Conservation (phyloP, 1,140 invertebrate genomes). For the Drosophila miranda region DNA sequence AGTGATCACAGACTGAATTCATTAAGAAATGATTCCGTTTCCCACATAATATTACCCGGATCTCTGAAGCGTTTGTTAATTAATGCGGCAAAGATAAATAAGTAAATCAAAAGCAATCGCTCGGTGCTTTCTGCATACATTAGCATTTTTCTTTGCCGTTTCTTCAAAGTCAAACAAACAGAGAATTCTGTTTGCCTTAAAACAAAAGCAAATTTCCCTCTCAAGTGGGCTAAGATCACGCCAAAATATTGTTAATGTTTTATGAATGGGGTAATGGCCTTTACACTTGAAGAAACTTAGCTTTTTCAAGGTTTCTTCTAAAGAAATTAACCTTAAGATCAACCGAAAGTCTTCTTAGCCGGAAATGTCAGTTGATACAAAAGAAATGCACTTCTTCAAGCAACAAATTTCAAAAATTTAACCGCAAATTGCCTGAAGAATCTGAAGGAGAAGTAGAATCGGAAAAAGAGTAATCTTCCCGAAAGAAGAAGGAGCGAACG, state of each 20-base stretch:
- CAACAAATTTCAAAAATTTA: conserved; percentile 2
- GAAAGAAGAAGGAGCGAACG: conserved; percentile 7
- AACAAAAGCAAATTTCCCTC: conserved; percentile 37
- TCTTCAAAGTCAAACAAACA: conserved; percentile 28
- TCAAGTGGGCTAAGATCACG: conserved; percentile 14
- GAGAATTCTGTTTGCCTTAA: conserved; percentile 56
- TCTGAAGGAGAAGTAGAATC: conserved; percentile 16
- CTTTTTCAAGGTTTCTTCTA: conserved; percentile 18
- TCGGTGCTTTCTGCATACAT: conserved; percentile 64
- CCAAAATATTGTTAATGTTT: conserved; percentile 12
- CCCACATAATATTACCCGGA: conserved; percentile 71
- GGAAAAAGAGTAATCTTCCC: conserved; percentile 38
- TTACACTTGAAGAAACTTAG: conserved; percentile 1
- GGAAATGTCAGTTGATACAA: conserved; percentile 40
- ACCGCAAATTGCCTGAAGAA: conserved; percentile 32
- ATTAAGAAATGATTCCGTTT: conserved; percentile 47
- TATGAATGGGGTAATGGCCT: conserved; percentile 8
- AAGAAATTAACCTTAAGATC: conserved; percentile 28
- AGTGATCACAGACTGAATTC: conserved; percentile 53
- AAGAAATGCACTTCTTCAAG: conserved; percentile 33
- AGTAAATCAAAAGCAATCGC: conserved; percentile 34
- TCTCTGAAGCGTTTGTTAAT: conserved; percentile 54
- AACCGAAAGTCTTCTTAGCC: conserved; percentile 23
- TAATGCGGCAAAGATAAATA: conserved; percentile 76
- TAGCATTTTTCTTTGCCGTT: conserved; percentile 41